phyloP scores from a whole-genome alignment of 2,888 invertebrate species.

The Volucella bombylans region DNA sequence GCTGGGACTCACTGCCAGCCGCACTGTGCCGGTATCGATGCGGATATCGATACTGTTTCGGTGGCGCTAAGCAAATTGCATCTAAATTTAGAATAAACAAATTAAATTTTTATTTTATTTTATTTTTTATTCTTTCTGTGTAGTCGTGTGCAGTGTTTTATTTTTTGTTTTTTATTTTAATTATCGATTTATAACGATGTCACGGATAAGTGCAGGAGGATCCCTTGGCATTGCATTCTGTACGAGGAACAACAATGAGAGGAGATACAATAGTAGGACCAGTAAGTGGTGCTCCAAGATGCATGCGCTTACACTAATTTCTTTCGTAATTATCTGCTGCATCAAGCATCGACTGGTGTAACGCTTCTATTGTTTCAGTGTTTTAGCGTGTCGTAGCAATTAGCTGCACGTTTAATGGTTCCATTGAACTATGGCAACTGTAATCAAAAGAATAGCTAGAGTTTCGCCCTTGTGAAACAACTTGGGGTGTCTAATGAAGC shows the following conservation, averaged over 20 bases:
- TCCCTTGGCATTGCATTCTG: background rate
- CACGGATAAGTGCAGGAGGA: constrained; percentile 3
- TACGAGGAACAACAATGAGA: background rate
- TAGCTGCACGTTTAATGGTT: constrained; percentile 43
- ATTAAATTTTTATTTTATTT: constrained; percentile 40
- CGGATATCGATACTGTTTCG: too few relatives aligned
- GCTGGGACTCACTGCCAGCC: background rate
- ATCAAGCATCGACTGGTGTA: constrained; percentile 1
- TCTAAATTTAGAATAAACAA: constrained; percentile 69
- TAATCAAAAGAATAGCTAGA: background rate
- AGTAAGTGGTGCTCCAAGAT: background rate
- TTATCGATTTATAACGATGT: constrained; percentile 40
- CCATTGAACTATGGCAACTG: constrained; percentile 39
- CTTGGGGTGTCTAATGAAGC: background rate
- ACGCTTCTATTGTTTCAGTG: background rate
- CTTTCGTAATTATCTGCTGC: constrained; percentile 8
- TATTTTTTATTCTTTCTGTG: constrained; percentile 23
- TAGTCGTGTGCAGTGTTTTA: constrained; percentile 15
- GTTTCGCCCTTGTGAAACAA: background rate
- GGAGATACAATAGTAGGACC: too few relatives aligned
- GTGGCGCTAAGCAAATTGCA: constrained; percentile 50
- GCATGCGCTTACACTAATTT: constrained; percentile 14
- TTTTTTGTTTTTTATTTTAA: constrained; percentile 32
- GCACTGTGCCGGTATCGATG: too few relatives aligned
- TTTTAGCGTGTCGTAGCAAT: constrained; percentile 13